Evolutionary conservation across 2,797 vertebrate species (phyloP).

Genomic region (Poecilia wingei): DNA sequence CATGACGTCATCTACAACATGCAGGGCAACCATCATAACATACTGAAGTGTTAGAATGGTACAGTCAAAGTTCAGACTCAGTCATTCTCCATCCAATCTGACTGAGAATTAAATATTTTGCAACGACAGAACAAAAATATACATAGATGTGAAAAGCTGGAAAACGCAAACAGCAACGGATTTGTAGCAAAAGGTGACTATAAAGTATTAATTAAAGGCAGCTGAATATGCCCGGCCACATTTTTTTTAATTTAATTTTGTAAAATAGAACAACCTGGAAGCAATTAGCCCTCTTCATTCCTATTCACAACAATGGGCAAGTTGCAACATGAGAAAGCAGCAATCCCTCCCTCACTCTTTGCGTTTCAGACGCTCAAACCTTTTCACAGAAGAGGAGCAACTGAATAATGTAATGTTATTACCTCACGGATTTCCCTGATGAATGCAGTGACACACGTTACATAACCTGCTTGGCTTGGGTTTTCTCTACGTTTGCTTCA

Average conservation of each 20-base stretch:
- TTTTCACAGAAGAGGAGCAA: not conserved
- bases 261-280: not conserved
- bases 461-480: not conserved
- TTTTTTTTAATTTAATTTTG: not conserved
- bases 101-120: not conserved
- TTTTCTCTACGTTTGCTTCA: not conserved
- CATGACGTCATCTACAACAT: not conserved
- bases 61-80: not conserved
- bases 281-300: not conserved
- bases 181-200: not conserved
- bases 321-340: not conserved
- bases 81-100: not conserved
- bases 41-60: not conserved
- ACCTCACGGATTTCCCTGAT: not conserved
- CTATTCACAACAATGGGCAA: not conserved
- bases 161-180: not conserved
- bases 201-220: not conserved
- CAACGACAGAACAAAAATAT: not conserved
- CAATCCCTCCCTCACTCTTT: not conserved
- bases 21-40: not conserved
- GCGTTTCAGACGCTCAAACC: not conserved
- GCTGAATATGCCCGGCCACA: not conserved
- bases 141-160: not conserved
- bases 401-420: slow-evolving; percentile 13
- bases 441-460: slow-evolving; percentile 12